A percentile compares a stretch with the other conserved stretches of the same genome.
Evolutionary conservation across 2,113 vertebrate species (phyloP).

Genomic region (Coptodon bakossiorum): DNA sequence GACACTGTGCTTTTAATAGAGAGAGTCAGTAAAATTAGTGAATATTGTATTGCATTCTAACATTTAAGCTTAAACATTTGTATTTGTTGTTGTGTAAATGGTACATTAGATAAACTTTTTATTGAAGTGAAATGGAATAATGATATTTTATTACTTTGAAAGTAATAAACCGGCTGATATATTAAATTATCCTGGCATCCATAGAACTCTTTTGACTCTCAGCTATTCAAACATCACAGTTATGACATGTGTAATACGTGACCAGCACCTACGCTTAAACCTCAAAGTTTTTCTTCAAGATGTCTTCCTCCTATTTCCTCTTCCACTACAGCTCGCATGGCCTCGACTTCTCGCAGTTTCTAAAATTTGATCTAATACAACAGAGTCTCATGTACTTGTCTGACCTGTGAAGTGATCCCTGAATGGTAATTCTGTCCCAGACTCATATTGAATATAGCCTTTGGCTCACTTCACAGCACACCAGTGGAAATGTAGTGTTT

Average conservation of each 20-base stretch:
- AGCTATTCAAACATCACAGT: not conserved
- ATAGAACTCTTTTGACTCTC: not conserved
- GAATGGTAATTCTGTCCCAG: slow-evolving; percentile 50
- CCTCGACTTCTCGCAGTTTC: slow-evolving; percentile 29
- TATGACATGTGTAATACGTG: not conserved
- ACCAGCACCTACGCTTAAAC: not conserved
- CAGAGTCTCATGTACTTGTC: slow-evolving; percentile 25
- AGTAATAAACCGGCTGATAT: not conserved
- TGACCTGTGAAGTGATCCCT: slow-evolving; percentile 42
- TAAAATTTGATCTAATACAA: slow-evolving; percentile 44
- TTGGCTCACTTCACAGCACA: slow-evolving; percentile 47
- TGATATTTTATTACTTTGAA: not conserved
- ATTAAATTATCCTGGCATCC: not conserved
- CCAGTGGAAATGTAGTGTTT: slow-evolving; percentile 30
- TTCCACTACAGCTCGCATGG: not conserved
- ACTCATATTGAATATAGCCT: slow-evolving; percentile 47
- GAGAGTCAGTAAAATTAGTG: not conserved
- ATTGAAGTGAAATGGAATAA: not conserved
- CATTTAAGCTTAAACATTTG: not conserved
- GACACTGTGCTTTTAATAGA: not conserved
- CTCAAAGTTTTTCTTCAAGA: not conserved
- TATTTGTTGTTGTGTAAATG: not conserved
- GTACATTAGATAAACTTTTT: not conserved
- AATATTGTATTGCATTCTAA: not conserved
- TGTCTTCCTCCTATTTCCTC: not conserved